phyloP scores from a whole-genome alignment of 2,888 invertebrate species.

The Polia nebulosa region DNA sequence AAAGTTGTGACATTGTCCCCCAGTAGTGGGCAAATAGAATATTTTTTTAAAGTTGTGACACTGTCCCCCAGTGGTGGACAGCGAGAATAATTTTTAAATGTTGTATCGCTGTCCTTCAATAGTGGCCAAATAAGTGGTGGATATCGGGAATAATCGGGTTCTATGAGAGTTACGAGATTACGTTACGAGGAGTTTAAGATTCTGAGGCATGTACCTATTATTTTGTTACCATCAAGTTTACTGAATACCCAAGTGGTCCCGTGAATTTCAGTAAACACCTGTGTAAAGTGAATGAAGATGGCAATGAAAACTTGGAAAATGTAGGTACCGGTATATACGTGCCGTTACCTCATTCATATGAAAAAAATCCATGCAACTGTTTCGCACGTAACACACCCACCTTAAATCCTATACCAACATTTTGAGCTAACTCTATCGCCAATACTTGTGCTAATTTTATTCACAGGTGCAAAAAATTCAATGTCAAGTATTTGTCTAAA shows the following conservation, averaged over 20 bases:
- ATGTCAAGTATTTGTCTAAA: slow-evolving; percentile 59
- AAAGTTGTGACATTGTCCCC: too few species aligned
- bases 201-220: background rate
- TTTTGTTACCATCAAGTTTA: background rate
- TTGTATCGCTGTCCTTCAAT: too few species aligned
- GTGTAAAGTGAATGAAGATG: slow-evolving; percentile 14
- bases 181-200: too few species aligned
- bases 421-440: slow-evolving; percentile 1
- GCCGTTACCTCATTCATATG: background rate
- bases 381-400: slow-evolving; percentile 42
- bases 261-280: slow-evolving; percentile 15
- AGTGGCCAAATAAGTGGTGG: too few species aligned
- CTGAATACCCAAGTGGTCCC: background rate
- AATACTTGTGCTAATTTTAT: slow-evolving; percentile 19
- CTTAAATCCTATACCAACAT: slow-evolving; percentile 4
- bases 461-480: slow-evolving; percentile 54
- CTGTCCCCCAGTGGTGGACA: too few species aligned
- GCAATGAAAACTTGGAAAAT: slow-evolving; percentile 10
- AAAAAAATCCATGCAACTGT: too few species aligned
- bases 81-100: too few species aligned
- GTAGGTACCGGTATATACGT: background rate
- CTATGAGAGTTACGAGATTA: too few species aligned
- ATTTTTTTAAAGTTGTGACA: too few species aligned
- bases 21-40: too few species aligned
- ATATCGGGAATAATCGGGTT: too few species aligned